Evolutionary conservation across 2,113 vertebrate species (phyloP).

Genomic region (Platysteira castanea): DNA sequence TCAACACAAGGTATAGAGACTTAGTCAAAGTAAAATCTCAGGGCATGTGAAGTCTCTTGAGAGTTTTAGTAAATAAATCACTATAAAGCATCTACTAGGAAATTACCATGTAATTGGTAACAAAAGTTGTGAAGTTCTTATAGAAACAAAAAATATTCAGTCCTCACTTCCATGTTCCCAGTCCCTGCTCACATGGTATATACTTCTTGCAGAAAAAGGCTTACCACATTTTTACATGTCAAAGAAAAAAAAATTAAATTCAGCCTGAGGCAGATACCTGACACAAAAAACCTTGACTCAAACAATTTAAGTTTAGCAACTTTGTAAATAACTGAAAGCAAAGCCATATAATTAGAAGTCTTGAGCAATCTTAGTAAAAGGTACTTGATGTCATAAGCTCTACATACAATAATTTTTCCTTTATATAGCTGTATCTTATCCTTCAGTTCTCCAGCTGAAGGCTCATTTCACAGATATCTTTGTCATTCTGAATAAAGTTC

Average conservation of each 20-base stretch:
- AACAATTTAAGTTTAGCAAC: background rate
- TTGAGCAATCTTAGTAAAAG: background rate
- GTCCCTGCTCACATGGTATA: background rate
- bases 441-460: background rate
- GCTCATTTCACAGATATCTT: background rate
- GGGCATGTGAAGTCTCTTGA: background rate
- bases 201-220: background rate
- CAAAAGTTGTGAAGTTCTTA: background rate
- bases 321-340: background rate
- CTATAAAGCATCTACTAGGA: background rate
- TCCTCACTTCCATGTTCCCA: background rate
- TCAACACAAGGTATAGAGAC: background rate
- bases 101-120: background rate
- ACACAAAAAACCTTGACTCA: background rate
- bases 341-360: background rate
- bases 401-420: background rate
- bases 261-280: background rate
- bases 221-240: background rate
- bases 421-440: background rate
- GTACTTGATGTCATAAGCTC: background rate
- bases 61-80: background rate
- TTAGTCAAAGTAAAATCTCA: background rate
- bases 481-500: conserved; percentile 24
- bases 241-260: background rate
- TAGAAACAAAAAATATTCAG: background rate